A percentile compares a stretch with the other conserved stretches of the same genome.
These are phyloP conservation scores for Coracopsis vasa DNA, from an alignment of 2,113 vertebrate species.

Conservation along the genomic window DNA sequence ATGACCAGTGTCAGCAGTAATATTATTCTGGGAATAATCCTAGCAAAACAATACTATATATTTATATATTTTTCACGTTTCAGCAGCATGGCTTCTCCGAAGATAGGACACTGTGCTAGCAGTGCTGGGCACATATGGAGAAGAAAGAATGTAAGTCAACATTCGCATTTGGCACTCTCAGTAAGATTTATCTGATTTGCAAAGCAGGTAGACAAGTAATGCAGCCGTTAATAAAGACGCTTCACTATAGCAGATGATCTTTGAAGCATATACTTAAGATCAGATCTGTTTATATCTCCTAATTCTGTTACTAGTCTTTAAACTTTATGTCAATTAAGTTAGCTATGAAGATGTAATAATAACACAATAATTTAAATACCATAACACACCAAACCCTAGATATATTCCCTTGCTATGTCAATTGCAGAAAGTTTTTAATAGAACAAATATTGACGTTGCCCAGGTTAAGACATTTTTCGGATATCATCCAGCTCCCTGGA, in stretches of 20 bases:
- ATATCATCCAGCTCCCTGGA: constrained; percentile 1
- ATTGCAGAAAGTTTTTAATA: not conserved
- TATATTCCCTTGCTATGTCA: not conserved
- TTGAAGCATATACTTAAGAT: not conserved
- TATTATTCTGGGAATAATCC: not conserved
- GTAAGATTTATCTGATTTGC: not conserved
- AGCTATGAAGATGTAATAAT: not conserved
- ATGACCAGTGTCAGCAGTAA: not conserved
- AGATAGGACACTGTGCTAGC: not conserved
- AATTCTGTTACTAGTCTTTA: not conserved
- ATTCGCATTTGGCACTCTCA: not conserved
- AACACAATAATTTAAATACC: not conserved
- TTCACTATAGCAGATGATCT: not conserved
- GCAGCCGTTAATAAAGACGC: not conserved
- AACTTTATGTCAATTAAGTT: not conserved
- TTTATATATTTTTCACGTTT: not conserved
- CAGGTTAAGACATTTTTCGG: not conserved
- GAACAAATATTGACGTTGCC: not conserved
- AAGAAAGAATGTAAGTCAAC: constrained; percentile 7
- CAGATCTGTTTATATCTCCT: not conserved
- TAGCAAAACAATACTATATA: not conserved
- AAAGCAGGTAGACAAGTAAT: not conserved
- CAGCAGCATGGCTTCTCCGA: not conserved
- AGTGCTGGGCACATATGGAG: not conserved
- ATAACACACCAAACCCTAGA: not conserved